Evolutionary conservation across 2,113 vertebrate genomes (phyloP).

Genomic region (Nannobrachium achirus): DNA sequence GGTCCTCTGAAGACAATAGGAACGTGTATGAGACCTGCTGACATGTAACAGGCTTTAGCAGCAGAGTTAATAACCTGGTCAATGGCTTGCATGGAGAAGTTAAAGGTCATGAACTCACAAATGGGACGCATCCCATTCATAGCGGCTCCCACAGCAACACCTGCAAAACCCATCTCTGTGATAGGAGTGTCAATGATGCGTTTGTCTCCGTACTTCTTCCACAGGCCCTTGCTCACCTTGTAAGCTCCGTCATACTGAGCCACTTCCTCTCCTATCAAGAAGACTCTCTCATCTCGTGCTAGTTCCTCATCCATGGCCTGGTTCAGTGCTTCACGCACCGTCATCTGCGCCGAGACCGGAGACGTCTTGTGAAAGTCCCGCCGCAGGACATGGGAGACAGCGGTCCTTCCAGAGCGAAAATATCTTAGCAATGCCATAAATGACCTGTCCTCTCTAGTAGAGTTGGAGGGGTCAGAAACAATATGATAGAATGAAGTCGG

Average conservation of each 20-base stretch:
- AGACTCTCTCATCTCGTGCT: constrained; percentile 93
- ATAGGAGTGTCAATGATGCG: constrained; percentile 97
- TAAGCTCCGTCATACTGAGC: constrained; percentile 98
- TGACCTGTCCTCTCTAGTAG: too few relatives aligned
- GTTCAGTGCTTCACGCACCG: constrained; percentile 94
- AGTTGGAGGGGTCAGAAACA: too few relatives aligned
- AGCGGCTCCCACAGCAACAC: constrained; percentile 96
- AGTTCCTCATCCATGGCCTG: constrained; percentile 98
- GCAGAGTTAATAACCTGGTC: constrained; percentile 98
- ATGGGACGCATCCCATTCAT: constrained; percentile 97
- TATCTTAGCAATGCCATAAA: too few relatives aligned
- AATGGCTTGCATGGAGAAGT: constrained; percentile 99
- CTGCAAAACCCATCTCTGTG: constrained; percentile 98
- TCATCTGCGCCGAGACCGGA: constrained; percentile 87
- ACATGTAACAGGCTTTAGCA: constrained; percentile 98
- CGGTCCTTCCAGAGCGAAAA: not conserved
- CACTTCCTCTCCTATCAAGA: constrained; percentile 95
- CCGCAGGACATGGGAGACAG: constrained; percentile 73
- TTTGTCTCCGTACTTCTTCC: constrained; percentile 99
- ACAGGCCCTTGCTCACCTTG: constrained; percentile 97
- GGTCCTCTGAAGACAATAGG: constrained; percentile 96
- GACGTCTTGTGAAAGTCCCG: constrained; percentile 82
- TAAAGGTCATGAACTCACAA: constrained; percentile 99
- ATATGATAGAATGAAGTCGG: too few relatives aligned
- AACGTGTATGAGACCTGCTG: constrained; percentile 84